Conservation (phyloP, 2,113 vertebrate genomes). For the Malurus alboscapulatus region DNA sequence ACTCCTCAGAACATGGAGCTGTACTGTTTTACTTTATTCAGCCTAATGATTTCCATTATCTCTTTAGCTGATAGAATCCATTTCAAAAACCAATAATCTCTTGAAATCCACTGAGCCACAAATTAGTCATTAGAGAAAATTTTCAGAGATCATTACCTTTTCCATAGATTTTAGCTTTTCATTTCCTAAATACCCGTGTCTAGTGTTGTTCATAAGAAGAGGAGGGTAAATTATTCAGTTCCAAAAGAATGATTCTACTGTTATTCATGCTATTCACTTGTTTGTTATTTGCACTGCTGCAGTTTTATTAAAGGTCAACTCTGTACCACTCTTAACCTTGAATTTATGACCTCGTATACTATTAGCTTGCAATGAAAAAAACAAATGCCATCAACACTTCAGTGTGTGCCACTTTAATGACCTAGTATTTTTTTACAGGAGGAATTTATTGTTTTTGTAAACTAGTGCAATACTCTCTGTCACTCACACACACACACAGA, state of each 20-base stretch:
- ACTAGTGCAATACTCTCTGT: background rate
- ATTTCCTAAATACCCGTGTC: slow-evolving; percentile 61
- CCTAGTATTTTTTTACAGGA: background rate
- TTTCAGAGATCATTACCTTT: slow-evolving; percentile 85
- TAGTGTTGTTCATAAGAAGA: slow-evolving; percentile 47
- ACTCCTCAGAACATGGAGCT: slow-evolving; percentile 57
- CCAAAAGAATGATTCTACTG: slow-evolving; percentile 41
- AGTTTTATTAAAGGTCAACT: slow-evolving; percentile 56
- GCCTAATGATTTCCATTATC: slow-evolving; percentile 81
- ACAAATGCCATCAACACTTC: background rate
- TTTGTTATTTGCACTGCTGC: slow-evolving; percentile 29
- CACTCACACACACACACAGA: too few relatives aligned
- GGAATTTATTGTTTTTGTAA: background rate
- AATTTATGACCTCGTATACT: slow-evolving; percentile 16
- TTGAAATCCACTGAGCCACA: slow-evolving; percentile 80
- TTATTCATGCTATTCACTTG: slow-evolving; percentile 32
- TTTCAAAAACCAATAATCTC: slow-evolving; percentile 82
- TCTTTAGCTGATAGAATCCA: slow-evolving; percentile 79
- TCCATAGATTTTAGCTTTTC: slow-evolving; percentile 73
- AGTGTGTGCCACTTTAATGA: background rate
- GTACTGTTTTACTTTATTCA: slow-evolving; percentile 68
- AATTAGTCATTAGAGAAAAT: slow-evolving; percentile 82
- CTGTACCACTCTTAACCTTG: slow-evolving; percentile 40
- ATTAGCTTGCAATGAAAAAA: slow-evolving; percentile 30
- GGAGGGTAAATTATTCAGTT: slow-evolving; percentile 33